Conservation (phyloP, 2,113 vertebrate genomes). For the Catharus bicknelli region DNA sequence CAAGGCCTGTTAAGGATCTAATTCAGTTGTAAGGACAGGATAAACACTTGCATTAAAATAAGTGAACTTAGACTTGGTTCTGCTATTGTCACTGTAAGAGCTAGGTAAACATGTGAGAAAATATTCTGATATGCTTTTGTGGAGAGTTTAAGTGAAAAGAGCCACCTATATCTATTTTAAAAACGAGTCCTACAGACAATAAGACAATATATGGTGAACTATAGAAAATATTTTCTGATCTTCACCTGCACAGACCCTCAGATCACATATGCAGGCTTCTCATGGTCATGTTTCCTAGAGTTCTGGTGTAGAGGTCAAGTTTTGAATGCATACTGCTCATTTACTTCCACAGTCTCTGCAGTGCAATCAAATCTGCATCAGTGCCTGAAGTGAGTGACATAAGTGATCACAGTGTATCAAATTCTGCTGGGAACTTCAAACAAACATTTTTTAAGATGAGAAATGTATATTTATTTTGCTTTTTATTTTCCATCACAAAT, state of each 20-base stretch:
- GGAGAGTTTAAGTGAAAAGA: not conserved
- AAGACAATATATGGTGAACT: not conserved
- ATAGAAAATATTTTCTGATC: not conserved
- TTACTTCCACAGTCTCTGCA: not conserved
- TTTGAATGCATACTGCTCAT: not conserved
- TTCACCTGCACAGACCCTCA: not conserved
- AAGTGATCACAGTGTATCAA: not conserved
- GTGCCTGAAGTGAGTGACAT: not conserved
- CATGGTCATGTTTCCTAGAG: not conserved
- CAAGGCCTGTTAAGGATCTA: not conserved
- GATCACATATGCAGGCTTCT: not conserved
- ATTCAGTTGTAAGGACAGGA: not conserved
- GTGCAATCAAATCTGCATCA: not conserved
- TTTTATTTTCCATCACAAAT: conserved; percentile 25
- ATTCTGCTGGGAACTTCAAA: not conserved
- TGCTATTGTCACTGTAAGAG: not conserved
- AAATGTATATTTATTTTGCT: not conserved
- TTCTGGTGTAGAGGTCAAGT: not conserved
- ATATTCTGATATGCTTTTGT: not conserved
- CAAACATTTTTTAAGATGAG: not conserved
- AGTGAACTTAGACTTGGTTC: not conserved
- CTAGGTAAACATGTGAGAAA: not conserved
- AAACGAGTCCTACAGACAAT: not conserved
- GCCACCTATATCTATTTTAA: not conserved
- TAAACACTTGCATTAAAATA: not conserved